These are phyloP conservation scores for Parotia lawesii DNA, from an alignment of 2,113 vertebrate genomes.

Conservation along the genomic window DNA sequence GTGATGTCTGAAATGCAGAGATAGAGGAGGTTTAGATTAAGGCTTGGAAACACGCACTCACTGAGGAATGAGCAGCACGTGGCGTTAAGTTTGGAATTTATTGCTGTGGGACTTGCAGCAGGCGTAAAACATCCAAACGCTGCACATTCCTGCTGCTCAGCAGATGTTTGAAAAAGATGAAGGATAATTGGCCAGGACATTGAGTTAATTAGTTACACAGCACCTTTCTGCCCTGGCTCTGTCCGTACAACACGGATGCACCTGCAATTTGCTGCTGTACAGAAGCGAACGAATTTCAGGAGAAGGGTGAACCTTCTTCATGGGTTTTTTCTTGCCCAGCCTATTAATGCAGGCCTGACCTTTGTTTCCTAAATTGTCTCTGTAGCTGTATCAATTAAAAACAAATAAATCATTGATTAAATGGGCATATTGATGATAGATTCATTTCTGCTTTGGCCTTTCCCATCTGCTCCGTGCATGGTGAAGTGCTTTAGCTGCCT, in stretches of 20 bases:
- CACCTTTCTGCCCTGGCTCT: constrained; percentile 50
- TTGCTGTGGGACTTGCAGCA: constrained; percentile 36
- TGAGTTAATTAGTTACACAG: constrained; percentile 64
- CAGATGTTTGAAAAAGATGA: constrained; percentile 63
- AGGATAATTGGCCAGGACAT: constrained; percentile 46
- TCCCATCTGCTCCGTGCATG: constrained; percentile 40
- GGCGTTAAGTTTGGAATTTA: constrained; percentile 27
- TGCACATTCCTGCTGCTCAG: constrained; percentile 48
- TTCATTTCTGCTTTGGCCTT: constrained; percentile 47
- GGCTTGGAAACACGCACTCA: background rate
- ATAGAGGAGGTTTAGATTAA: background rate
- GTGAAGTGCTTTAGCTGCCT: constrained; percentile 25
- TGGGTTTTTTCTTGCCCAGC: background rate
- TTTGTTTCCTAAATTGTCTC: constrained; percentile 8
- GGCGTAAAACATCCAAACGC: constrained; percentile 49
- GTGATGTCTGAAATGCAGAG: constrained; percentile 16
- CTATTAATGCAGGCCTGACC: constrained; percentile 41
- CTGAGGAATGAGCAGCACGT: background rate
- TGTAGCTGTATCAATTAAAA: constrained; percentile 55
- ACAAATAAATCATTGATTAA: constrained; percentile 64
- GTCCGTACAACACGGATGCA: background rate
- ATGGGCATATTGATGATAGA: constrained; percentile 16
- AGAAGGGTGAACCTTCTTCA: background rate
- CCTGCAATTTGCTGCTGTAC: constrained; percentile 15
- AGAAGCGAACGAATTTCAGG: constrained; percentile 7